Evolutionary conservation across 1,140 invertebrate species (phyloP), one percentile per base, ranked within the genome.

Genomic region (Teleopsis dalmanni): DNA sequence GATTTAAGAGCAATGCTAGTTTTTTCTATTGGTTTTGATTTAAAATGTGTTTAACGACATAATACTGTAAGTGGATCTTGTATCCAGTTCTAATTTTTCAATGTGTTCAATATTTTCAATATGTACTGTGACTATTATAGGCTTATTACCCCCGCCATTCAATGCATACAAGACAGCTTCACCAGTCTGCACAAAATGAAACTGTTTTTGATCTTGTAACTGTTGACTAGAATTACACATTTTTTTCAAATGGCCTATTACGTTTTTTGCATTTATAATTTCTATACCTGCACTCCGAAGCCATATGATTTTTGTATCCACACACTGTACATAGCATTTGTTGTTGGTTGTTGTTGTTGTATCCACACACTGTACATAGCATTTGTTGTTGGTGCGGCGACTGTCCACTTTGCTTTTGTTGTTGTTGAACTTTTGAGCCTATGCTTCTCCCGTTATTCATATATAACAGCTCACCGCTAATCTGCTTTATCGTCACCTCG

Each of bases 291-390:
- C 57, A 59, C 1, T 47, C 33, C 2, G 35, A 25, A 11, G 38
- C 44, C n/a, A 16, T 35, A 36, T 59, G 57, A 23, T 51, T 50
- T 13, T 21, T 23, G 26, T 47, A 44, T 0, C 53, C 55, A 49
- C 57, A 59, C 23, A 55, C 54, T 33, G 38, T 45, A 29, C 57
- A 62, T n/a, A 41, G 40, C 41, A 29, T 13, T 42, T 45, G 31
- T 16, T 22, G 14, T 41, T 11, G 5, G n/a, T n/a, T n/a, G n/a
- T n/a, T n/a, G n/a, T n/a, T n/a, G n/a, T n/a, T n/a, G n/a, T 38
- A 9, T 5, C 19, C 4, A n/a, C n/a, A n/a, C n/a, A n/a, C n/a
- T n/a, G n/a, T n/a, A n/a, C n/a, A n/a, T n/a, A 16, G 9, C 3
- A 33, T 5, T 26, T 41, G 13, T n/a, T 29, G 36, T 9, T n/a